Conservation (phyloP, 2,797 vertebrate genomes). For the Nothura maculosa region DNA sequence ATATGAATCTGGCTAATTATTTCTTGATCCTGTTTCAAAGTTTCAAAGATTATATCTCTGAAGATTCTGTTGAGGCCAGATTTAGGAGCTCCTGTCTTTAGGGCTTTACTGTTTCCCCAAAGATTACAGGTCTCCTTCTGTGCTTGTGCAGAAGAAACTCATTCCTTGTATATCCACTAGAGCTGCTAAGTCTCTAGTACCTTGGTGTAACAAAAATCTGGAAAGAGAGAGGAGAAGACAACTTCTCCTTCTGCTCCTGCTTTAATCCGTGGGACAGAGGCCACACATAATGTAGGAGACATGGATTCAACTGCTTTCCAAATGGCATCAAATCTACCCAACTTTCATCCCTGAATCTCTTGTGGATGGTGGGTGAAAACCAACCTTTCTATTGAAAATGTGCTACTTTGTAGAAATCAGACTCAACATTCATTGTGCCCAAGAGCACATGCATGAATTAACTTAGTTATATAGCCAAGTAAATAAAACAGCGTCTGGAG, state of each 20-base stretch:
- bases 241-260: no score
- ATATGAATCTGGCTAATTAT: neutral
- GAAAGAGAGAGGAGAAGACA: neutral
- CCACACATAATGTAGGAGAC: neutral
- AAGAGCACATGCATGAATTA: neutral
- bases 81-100: neutral
- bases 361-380: neutral
- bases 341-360: neutral
- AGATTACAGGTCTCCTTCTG: neutral
- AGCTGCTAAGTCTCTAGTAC: neutral
- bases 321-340: neutral
- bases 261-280: neutral
- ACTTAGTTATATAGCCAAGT: neutral
- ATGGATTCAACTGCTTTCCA: no score
- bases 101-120: neutral
- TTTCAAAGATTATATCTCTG: neutral
- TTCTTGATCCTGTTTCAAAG: neutral
- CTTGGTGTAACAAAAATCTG: neutral
- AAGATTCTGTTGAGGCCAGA: neutral
- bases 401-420: neutral
- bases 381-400: neutral
- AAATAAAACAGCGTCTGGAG: neutral
- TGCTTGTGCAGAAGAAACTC: neutral
- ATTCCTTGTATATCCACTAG: fast-evolving
- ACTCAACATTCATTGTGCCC: neutral